Conservation (phyloP, 2,113 vertebrate genomes). For the Herpetotheres cachinnans region DNA sequence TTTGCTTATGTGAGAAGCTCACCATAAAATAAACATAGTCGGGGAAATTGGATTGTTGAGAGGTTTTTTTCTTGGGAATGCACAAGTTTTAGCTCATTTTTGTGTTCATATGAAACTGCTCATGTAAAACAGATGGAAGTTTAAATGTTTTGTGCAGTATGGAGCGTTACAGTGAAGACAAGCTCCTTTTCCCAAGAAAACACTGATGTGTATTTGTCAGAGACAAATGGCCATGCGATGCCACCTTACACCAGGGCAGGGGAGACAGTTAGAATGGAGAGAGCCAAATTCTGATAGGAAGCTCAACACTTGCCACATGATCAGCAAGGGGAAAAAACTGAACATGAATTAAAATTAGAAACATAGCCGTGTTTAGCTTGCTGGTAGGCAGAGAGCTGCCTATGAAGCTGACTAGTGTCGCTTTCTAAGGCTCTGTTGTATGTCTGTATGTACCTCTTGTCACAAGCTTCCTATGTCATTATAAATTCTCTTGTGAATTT, state of each 20-base stretch:
- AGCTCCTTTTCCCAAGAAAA: not conserved
- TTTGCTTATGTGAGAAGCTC: not conserved
- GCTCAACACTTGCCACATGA: not conserved
- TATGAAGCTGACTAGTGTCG: not conserved
- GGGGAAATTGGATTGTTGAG: not conserved
- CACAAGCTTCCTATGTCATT: not conserved
- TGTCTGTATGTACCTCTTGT: not conserved
- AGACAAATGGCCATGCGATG: not conserved
- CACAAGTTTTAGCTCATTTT: not conserved
- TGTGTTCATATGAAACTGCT: not conserved
- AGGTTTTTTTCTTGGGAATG: not conserved
- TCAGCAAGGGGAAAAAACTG: not conserved
- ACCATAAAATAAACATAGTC: not conserved
- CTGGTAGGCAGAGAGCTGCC: not conserved
- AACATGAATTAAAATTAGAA: not conserved
- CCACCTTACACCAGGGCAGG: not conserved
- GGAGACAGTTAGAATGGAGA: not conserved
- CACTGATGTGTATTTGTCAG: not conserved
- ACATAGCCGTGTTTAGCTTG: not conserved
- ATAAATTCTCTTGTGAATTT: not conserved
- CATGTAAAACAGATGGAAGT: not conserved
- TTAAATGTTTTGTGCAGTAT: not conserved
- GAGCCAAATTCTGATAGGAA: not conserved
- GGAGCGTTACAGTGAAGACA: not conserved
- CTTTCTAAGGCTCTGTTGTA: not conserved